Evolutionary conservation across 2,797 vertebrate genomes (phyloP).

Genomic region (Anabas testudineus): DNA sequence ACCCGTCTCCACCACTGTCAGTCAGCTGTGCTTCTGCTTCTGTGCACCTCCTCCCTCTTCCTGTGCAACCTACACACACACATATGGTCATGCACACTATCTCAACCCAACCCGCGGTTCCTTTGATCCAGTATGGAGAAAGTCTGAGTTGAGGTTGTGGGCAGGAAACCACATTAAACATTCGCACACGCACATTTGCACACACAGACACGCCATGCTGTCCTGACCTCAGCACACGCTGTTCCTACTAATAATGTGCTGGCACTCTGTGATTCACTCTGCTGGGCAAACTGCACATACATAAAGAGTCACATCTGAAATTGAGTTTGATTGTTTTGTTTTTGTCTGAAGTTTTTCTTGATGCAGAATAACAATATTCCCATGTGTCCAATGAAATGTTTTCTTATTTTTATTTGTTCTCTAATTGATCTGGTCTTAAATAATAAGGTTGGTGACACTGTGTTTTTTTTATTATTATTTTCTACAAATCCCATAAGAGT

Average conservation of each 20-base stretch:
- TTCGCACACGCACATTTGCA: not conserved
- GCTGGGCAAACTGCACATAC: slow-evolving; percentile 16
- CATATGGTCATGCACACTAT: no score
- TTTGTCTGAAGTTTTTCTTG: not conserved
- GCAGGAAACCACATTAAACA: slow-evolving; percentile 6
- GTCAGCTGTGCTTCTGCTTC: slow-evolving; percentile 80
- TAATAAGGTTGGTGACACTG: not conserved
- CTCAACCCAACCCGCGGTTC: not conserved
- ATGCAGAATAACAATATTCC: slow-evolving; percentile 4
- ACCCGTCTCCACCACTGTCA: slow-evolving; percentile 71
- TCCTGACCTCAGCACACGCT: slow-evolving; percentile 28
- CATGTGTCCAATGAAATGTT: slow-evolving; percentile 9
- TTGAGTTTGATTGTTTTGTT: slow-evolving; percentile 13
- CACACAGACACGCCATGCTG: not conserved
- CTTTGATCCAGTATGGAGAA: slow-evolving; percentile 30
- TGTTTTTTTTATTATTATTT: not conserved
- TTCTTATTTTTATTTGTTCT: not conserved
- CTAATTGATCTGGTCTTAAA: not conserved
- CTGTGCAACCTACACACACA: slow-evolving; percentile 12
- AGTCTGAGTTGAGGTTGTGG: slow-evolving; percentile 29
- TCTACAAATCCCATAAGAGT: not conserved
- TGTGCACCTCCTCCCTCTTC: slow-evolving; percentile 61
- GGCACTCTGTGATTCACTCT: slow-evolving; percentile 36
- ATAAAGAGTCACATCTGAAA: slow-evolving; percentile 12
- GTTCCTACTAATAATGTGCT: slow-evolving; percentile 36